These are phyloP conservation scores for Hoplostethus mediterraneus DNA, from an alignment of 2,797 vertebrate genomes.

Conservation along the genomic window DNA sequence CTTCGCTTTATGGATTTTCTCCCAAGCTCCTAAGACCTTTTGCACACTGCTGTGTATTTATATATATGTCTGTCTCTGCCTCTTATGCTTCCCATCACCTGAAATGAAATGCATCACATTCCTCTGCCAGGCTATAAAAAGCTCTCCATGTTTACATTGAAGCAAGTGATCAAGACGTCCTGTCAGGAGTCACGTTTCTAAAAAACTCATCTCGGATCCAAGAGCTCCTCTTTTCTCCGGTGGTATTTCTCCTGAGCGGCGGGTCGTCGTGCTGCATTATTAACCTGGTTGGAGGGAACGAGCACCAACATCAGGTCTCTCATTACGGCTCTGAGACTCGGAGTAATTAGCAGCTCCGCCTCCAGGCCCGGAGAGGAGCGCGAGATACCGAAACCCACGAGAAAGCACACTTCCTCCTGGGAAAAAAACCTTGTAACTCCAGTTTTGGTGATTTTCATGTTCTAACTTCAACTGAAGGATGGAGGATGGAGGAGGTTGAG, in stretches of 20 bases:
- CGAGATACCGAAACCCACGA: conserved; percentile 42
- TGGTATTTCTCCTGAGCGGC: conserved; percentile 26
- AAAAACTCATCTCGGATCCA: not conserved
- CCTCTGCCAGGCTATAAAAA: not conserved
- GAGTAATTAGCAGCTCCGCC: conserved; percentile 63
- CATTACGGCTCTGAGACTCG: conserved; percentile 65
- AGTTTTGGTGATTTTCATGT: no score
- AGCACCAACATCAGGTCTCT: conserved; percentile 56
- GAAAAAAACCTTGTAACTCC: not conserved
- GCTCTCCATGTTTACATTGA: not conserved
- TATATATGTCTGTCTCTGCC: no score
- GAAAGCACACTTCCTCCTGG: conserved; percentile 32
- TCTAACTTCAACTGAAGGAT: no score
- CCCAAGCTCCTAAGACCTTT: no score
- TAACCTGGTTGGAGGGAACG: conserved; percentile 58
- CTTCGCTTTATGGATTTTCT: no score
- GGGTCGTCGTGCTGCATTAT: conserved; percentile 65
- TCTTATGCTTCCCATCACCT: not conserved
- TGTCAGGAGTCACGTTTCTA: not conserved
- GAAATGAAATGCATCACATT: not conserved
- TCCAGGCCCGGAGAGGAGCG: conserved; percentile 14
- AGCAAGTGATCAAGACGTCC: conserved; percentile 17
- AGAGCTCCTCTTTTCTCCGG: conserved; percentile 27
- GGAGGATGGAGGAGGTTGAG: no score
- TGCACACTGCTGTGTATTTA: no score